Conservation (phyloP, 1,140 invertebrate species). For the Gryon sp. region DNA sequence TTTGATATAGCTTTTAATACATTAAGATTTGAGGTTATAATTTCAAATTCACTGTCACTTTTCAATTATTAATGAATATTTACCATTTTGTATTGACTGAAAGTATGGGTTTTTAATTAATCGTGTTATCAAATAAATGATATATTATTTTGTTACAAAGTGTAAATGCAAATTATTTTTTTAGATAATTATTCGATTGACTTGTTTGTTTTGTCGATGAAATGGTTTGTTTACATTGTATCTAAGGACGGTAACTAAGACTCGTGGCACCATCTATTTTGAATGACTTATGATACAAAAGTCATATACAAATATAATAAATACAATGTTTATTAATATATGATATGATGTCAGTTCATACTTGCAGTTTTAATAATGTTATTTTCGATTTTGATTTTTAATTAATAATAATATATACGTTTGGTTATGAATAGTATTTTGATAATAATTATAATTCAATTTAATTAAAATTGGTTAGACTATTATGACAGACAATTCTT, state of each 20-base stretch:
- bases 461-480: too few relatives aligned
- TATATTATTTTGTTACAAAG: background rate
- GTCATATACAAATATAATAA: background rate
- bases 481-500: too few relatives aligned
- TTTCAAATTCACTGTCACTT: background rate
- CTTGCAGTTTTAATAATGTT: too few relatives aligned
- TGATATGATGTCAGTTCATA: too few relatives aligned
- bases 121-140: background rate
- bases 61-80: background rate
- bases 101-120: too few relatives aligned
- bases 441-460: too few relatives aligned
- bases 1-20: too few relatives aligned
- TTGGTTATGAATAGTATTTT: too few relatives aligned
- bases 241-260: conserved; percentile 26
- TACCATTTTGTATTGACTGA: background rate
- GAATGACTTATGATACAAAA: conserved; percentile 3
- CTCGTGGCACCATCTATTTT: background rate
- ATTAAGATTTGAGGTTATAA: conserved; percentile 14
- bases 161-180: too few relatives aligned
- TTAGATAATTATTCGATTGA: background rate
- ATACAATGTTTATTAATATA: too few relatives aligned
- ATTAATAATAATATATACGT: too few relatives aligned
- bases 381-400: too few relatives aligned
- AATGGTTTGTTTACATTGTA: conserved; percentile 22
- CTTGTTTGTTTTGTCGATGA: conserved; percentile 19